phyloP scores from a whole-genome alignment of 2,797 vertebrate genomes.

The Schizothorax lantsangensis region DNA sequence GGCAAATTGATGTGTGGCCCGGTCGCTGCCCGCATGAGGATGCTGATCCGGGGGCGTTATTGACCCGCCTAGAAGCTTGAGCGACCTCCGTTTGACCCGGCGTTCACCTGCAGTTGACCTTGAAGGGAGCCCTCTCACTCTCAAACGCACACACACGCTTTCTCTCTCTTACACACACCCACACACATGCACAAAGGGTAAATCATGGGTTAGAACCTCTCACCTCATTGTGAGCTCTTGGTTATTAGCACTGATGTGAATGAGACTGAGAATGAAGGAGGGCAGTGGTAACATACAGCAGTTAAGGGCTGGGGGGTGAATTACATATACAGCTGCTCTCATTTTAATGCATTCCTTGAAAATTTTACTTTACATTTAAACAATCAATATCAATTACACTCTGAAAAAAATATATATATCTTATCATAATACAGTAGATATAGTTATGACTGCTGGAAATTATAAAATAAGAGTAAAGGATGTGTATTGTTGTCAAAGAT shows the following conservation, averaged over 20 bases:
- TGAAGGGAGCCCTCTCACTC: conserved; percentile 83
- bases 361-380: background rate
- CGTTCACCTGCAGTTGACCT: conserved; percentile 99
- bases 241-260: conserved; percentile 89
- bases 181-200: conserved; percentile 61
- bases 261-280: conserved; percentile 42
- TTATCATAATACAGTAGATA: background rate
- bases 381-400: background rate
- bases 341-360: background rate
- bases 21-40: conserved; percentile 86
- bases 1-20: conserved; percentile 78
- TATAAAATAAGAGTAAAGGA: background rate
- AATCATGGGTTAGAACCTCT: conserved; percentile 28
- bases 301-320: conserved; percentile 3
- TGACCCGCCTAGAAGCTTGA: conserved; percentile 91
- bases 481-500: background rate
- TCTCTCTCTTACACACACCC: conserved; percentile 52
- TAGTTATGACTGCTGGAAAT: background rate
- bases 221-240: conserved; percentile 77
- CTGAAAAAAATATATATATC: background rate
- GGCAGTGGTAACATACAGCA: conserved; percentile 5
- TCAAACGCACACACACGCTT: conserved; percentile 60
- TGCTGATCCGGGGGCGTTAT: conserved; percentile 87
- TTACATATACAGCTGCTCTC: background rate
- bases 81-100: conserved; percentile 90